Evolutionary conservation across 2,113 vertebrate species (phyloP).

Genomic region (Gopherus evgoodei): DNA sequence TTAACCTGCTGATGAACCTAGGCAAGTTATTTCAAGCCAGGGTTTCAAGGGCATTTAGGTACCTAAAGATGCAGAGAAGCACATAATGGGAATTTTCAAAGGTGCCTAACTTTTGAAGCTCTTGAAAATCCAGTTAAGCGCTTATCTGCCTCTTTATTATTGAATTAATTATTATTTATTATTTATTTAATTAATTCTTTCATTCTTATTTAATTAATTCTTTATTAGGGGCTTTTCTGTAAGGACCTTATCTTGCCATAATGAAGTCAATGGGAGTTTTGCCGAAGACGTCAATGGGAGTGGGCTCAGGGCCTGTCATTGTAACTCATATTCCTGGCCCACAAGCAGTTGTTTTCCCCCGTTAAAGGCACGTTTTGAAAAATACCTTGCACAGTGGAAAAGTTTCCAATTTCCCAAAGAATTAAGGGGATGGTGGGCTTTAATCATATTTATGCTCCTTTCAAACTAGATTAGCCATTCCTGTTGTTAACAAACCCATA

Average conservation of each 20-base stretch:
- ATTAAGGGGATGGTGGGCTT: conserved; percentile 27
- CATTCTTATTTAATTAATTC: background rate
- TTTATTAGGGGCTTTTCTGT: background rate
- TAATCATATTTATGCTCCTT: conserved; percentile 62
- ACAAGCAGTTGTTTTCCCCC: background rate
- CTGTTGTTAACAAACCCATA: conserved; percentile 55
- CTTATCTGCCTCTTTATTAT: no score
- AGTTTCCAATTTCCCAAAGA: conserved; percentile 60
- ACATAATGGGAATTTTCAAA: no score
- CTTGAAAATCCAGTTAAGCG: no score
- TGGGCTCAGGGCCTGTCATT: background rate
- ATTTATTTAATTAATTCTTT: no score
- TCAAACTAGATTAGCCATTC: conserved; percentile 67
- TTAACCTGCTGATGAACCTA: no score
- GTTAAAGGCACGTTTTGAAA: background rate
- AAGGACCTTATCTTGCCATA: background rate
- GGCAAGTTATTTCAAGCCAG: no score
- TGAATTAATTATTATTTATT: no score
- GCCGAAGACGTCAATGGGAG: background rate
- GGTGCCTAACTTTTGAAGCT: no score
- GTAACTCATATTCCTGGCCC: background rate
- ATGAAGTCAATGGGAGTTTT: background rate
- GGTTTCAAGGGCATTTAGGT: no score
- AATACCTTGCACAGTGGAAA: background rate
- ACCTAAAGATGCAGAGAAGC: no score